Evolutionary conservation across 2,888 invertebrate species (phyloP).

Genomic region (Eristalinus aeneus): DNA sequence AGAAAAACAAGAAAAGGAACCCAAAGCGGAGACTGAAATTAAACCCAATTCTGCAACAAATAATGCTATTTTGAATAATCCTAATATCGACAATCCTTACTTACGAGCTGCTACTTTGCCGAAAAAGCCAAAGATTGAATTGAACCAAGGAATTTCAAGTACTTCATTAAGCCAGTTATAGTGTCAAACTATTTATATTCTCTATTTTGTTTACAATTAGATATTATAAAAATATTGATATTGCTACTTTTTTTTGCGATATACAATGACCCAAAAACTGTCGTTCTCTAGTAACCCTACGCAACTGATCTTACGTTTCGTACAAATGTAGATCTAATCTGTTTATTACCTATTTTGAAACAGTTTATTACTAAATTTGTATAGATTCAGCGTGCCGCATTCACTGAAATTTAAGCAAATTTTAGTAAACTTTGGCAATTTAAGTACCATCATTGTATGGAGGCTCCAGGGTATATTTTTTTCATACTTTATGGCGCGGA

Average conservation of each 20-base stretch:
- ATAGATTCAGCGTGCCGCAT: too few relatives aligned
- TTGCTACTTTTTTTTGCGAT: not conserved
- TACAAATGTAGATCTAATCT: too few relatives aligned
- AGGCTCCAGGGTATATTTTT: too few relatives aligned
- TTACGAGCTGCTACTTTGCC: slow-evolving; percentile 82
- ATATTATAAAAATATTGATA: not conserved
- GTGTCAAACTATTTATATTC: not conserved
- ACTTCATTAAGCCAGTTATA: slow-evolving; percentile 17
- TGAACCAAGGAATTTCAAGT: not conserved
- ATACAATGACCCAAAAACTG: too few relatives aligned
- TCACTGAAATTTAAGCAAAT: too few relatives aligned
- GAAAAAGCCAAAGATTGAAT: slow-evolving; percentile 76
- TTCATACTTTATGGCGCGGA: too few relatives aligned
- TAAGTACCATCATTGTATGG: too few relatives aligned
- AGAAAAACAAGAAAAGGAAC: slow-evolving; percentile 78
- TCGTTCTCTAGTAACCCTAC: too few relatives aligned
- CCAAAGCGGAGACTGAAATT: slow-evolving; percentile 79
- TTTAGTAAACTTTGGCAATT: too few relatives aligned
- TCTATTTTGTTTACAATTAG: not conserved
- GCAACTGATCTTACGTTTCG: too few relatives aligned
- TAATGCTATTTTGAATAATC: slow-evolving; percentile 80
- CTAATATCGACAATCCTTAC: slow-evolving; percentile 89
- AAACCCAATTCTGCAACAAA: slow-evolving; percentile 80
- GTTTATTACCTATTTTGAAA: too few relatives aligned
- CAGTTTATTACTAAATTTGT: too few relatives aligned